Percentiles rank a stretch among this genome's conserved stretches.
Evolutionary conservation across 2,113 vertebrate species (phyloP).

Genomic region (Stomatorhinus ivindoensis): DNA sequence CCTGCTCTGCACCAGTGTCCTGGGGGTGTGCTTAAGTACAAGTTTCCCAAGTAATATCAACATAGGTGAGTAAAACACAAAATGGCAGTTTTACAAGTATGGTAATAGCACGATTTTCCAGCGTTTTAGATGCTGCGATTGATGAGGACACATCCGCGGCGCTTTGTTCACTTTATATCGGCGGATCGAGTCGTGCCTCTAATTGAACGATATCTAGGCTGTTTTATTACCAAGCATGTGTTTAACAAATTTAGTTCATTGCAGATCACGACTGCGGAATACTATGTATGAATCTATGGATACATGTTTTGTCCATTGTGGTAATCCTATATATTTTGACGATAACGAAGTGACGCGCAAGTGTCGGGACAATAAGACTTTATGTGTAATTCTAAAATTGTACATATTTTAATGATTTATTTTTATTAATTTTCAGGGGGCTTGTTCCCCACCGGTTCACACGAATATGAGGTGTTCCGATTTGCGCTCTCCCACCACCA

Average conservation of each 20-base stretch:
- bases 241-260: background rate
- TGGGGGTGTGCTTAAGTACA: constrained; percentile 93
- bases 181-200: background rate
- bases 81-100: background rate
- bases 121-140: background rate
- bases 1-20: constrained; percentile 95
- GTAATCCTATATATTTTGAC: background rate
- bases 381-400: background rate
- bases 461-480: constrained; percentile 98
- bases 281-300: background rate
- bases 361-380: background rate
- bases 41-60: constrained; percentile 99
- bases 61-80: constrained; percentile 79
- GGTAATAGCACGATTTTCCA: background rate
- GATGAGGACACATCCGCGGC: background rate
- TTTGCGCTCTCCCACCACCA: constrained; percentile 94
- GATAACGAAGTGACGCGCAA: background rate
- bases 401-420: background rate
- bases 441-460: constrained; percentile 89
- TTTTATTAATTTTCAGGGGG: constrained; percentile 68
- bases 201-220: background rate
- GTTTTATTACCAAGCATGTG: background rate
- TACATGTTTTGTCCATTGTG: background rate
- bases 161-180: constrained; percentile 9
- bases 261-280: background rate